Base-by-base conservation (phyloP, 2,797 vertebrate genomes). In the Urosaurus nigricauda region DNA sequence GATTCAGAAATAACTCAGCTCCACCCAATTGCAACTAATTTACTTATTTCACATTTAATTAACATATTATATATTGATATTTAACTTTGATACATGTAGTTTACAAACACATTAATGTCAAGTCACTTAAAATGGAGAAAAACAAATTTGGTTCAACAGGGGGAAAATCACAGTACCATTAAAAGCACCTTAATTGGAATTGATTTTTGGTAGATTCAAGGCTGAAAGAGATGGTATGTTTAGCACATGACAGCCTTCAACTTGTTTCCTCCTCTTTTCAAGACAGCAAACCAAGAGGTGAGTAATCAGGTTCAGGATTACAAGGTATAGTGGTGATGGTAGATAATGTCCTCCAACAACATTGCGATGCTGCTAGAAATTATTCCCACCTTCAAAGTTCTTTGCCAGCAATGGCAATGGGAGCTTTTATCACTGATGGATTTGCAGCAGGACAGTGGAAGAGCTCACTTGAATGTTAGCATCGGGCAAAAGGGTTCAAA, bases 11-110 rank as follows among this genome's bases (percentile, higher is more conserved):
- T 81, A 73, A 79, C 12, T 47, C 40, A 81, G 21, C 13, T 51
- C 53, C n/a, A 35, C 70, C 13, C 32, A 43, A 75, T 71, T 82
- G 17, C 19, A 21, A 24, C 35, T 35, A 71, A 85, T 58, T 53
- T 58, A 58, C 74, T 74, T 74, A 58, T 84, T 68, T 37, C 24
- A 74, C 70, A 74, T 85, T 74, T 74, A 85, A n/a, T 53, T 68
- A 35, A 47, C 2, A 56, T 70, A 26, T 68, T 79, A 14, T 40
- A 51, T 74, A 53, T 8, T 26, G n/a, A 12, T 51, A 29, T 29
- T 11, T 4, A 47, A 29, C 24, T 43, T 9, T 43, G 13, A 29
- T 51, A 51, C 26, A 78, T 51, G 43, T 26, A 51, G 43, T 78
- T 79, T 53, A 79, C 29, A 29, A 79, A 53, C 29, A 63, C 58